These are phyloP conservation scores for Nibea albiflora DNA, from an alignment of 2,113 vertebrate species.

Conservation along the genomic window DNA sequence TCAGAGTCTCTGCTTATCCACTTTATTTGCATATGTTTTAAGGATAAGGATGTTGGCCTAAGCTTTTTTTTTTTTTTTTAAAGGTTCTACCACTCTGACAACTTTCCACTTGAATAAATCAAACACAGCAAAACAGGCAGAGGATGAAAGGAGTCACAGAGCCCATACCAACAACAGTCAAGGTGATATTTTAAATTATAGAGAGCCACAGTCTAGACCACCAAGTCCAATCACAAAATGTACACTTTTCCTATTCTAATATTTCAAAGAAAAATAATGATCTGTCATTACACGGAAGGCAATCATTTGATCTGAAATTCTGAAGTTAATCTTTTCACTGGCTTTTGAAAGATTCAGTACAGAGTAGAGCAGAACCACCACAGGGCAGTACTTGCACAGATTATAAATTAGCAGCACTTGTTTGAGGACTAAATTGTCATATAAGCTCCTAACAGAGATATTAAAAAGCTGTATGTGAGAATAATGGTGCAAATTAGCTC, in stretches of 20 bases:
- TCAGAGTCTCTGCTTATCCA: conserved; percentile 66
- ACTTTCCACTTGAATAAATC: conserved; percentile 65
- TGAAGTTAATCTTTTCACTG: conserved; percentile 50
- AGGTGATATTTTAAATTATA: conserved; percentile 21
- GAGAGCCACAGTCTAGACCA: conserved; percentile 1
- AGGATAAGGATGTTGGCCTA: conserved; percentile 39
- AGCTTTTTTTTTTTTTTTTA: conserved; percentile 53
- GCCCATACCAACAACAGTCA: not conserved
- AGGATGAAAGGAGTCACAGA: conserved; percentile 5
- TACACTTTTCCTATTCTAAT: conserved; percentile 1
- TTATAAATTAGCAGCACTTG: conserved; percentile 55
- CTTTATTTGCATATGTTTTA: conserved; percentile 71
- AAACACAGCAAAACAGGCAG: conserved; percentile 36
- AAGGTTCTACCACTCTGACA: conserved; percentile 44
- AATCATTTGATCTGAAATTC: conserved; percentile 60
- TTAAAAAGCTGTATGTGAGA: conserved; percentile 21
- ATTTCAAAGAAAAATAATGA: conserved; percentile 51
- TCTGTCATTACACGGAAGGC: conserved; percentile 40
- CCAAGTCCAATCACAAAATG: conserved; percentile 16
- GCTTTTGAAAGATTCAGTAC: conserved; percentile 43
- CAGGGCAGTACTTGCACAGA: conserved; percentile 41
- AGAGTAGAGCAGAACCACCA: conserved; percentile 30
- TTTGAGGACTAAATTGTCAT: conserved; percentile 36
- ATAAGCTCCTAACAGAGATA: conserved; percentile 17
- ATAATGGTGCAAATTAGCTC: not conserved